phyloP scores from a whole-genome alignment of 2,113 vertebrate genomes.

The Elachura formosa region DNA sequence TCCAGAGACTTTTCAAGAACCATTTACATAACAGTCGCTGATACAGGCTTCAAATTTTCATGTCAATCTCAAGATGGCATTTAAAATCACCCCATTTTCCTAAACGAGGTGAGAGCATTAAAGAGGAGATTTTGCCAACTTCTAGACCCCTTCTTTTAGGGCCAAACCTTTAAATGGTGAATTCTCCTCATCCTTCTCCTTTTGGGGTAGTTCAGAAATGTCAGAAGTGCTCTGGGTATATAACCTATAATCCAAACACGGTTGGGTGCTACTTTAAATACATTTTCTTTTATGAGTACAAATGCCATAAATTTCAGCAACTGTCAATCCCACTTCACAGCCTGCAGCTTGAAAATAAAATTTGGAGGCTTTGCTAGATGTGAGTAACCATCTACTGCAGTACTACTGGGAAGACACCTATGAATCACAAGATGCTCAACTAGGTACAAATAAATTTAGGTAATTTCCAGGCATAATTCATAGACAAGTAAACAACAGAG shows the following conservation, averaged over 20 bases:
- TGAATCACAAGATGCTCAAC: slow-evolving; percentile 29
- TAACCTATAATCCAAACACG: neutral
- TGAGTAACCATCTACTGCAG: slow-evolving; percentile 8
- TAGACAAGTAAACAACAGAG: neutral
- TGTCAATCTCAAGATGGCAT: slow-evolving; percentile 43
- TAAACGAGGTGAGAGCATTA: neutral
- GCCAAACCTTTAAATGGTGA: neutral
- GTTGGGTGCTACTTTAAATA: neutral
- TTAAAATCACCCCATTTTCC: slow-evolving; percentile 46
- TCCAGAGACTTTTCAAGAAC: slow-evolving; percentile 36
- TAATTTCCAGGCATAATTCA: neutral
- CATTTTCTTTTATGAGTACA: neutral
- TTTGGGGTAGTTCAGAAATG: neutral
- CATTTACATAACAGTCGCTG: slow-evolving; percentile 59
- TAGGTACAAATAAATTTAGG: neutral
- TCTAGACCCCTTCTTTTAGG: neutral
- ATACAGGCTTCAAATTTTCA: slow-evolving; percentile 47
- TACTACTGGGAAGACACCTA: slow-evolving; percentile 5
- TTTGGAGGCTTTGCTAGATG: slow-evolving; percentile 25
- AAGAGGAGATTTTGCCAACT: slow-evolving; percentile 1
- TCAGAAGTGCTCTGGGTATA: neutral
- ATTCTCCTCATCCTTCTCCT: neutral
- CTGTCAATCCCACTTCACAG: slow-evolving; percentile 34
- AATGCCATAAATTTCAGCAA: slow-evolving; percentile 20
- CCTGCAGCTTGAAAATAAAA: slow-evolving; percentile 19